Conservation (phyloP, 2,888 invertebrate species). For the Drosophila villosipedis region DNA sequence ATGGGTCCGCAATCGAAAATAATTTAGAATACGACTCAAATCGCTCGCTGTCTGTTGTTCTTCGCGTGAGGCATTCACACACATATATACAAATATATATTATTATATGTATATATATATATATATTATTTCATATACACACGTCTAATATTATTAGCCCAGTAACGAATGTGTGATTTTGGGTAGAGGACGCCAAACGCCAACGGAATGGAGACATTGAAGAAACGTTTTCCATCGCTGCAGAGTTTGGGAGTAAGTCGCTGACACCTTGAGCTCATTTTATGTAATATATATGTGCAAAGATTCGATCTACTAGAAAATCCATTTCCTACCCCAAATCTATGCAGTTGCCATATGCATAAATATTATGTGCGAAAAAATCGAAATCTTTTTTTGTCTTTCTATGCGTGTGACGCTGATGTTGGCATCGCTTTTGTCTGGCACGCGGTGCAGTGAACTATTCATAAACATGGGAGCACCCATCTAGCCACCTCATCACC, state of each 20-base stretch:
- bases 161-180: conserved; percentile 32
- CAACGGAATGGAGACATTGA: conserved; percentile 83
- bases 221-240: conserved; percentile 86
- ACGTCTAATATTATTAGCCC: conserved; percentile 26
- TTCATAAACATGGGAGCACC: conserved; percentile 14
- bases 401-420: conserved; percentile 25
- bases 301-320: background rate
- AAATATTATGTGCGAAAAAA: conserved; percentile 28
- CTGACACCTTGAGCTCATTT: conserved; percentile 34
- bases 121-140: conserved; percentile 40
- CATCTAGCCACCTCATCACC: background rate
- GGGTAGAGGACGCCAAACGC: background rate
- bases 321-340: background rate
- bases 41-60: conserved; percentile 68
- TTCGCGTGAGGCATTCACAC: conserved; percentile 39
- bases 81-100: conserved; percentile 35
- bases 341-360: conserved; percentile 38
- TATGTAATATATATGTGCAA: conserved; percentile 36
- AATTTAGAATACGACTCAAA: conserved; percentile 80
- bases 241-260: conserved; percentile 86
- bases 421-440: conserved; percentile 27
- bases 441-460: conserved; percentile 53
- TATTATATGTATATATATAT: conserved; percentile 31
- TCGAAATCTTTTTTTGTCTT: conserved; percentile 1
- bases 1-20: conserved; percentile 62